These are phyloP conservation scores for Cheilosia vulpina DNA, from an alignment of 2,888 invertebrate species.

Conservation along the genomic window DNA sequence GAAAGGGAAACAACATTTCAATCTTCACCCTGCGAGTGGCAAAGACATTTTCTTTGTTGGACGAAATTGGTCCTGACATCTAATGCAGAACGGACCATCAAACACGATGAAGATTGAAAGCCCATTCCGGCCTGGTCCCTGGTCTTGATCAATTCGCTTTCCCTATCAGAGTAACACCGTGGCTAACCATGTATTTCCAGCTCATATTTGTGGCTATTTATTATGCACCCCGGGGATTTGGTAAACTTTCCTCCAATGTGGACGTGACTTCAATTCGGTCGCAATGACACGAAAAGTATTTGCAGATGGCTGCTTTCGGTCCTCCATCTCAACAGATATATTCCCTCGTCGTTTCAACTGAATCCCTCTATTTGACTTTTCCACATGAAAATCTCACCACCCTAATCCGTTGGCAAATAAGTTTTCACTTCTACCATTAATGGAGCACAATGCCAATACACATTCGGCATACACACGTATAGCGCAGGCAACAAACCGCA, in stretches of 20 bases:
- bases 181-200: background rate
- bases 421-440: slow-evolving; percentile 40
- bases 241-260: background rate
- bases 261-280: background rate
- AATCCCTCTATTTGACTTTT: slow-evolving; percentile 41
- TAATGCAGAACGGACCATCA: too few species aligned
- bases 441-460: slow-evolving; percentile 19
- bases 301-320: background rate
- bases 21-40: background rate
- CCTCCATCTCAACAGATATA: slow-evolving; percentile 31
- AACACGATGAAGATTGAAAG: too few species aligned
- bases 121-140: background rate
- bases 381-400: slow-evolving; percentile 1
- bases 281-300: background rate
- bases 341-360: slow-evolving; percentile 22
- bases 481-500: slow-evolving; percentile 19
- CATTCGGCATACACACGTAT: background rate
- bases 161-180: background rate
- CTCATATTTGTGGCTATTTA: background rate
- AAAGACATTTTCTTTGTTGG: background rate
- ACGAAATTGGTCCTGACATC: background rate
- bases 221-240: background rate
- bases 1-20: background rate
- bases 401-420: slow-evolving; percentile 36
- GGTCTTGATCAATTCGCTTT: background rate